Conservation (phyloP, 2,797 vertebrate genomes). For the Pangasius larnaudii region DNA sequence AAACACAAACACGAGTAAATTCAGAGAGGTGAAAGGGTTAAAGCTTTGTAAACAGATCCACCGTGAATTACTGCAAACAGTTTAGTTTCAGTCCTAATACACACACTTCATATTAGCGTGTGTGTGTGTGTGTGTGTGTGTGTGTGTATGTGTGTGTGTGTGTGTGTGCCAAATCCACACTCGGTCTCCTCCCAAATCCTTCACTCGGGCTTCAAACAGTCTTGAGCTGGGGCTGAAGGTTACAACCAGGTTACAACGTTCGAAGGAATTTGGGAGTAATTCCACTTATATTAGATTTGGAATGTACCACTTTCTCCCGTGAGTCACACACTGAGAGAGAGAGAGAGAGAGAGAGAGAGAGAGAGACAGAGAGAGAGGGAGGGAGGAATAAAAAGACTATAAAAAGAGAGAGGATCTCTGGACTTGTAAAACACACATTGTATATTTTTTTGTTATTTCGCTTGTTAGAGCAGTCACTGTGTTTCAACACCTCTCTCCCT, state of each 20-base stretch:
- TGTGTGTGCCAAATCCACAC: constrained; percentile 69
- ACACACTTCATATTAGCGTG: background rate
- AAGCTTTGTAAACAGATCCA: background rate
- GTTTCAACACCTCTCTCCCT: background rate
- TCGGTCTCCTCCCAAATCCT: constrained; percentile 68
- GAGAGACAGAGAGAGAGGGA: background rate
- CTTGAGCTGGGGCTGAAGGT: constrained; percentile 75
- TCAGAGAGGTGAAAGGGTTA: background rate
- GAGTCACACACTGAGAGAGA: constrained; percentile 30
- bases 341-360: constrained; percentile 18
- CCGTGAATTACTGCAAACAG: background rate
- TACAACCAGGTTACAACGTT: constrained; percentile 75
- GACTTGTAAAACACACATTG: background rate
- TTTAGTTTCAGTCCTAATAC: background rate
- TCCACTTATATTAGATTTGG: constrained; percentile 78
- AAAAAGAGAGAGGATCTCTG: background rate
- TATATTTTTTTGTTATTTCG: background rate
- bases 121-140: constrained; percentile 35
- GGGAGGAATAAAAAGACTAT: background rate
- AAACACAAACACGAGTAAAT: background rate
- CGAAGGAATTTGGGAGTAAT: constrained; percentile 78
- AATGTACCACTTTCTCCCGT: constrained; percentile 62
- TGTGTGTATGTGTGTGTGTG: constrained; percentile 51
- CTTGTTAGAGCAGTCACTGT: background rate
- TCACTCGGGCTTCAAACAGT: constrained; percentile 73